Conservation (phyloP, 2,113 vertebrate genomes). For the Actenoides lindsayi region DNA sequence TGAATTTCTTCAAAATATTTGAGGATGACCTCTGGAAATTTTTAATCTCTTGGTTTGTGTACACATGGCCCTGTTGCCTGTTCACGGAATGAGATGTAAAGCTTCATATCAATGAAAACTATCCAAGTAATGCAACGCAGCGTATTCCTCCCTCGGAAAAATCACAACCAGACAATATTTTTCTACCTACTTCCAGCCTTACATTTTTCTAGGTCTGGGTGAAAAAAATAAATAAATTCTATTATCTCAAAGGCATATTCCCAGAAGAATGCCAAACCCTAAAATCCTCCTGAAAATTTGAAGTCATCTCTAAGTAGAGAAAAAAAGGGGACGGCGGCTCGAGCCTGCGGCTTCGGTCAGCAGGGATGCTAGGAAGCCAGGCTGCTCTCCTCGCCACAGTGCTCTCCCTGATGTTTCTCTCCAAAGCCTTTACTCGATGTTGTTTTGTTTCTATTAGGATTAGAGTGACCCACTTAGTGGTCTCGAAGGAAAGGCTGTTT, state of each 20-base stretch:
- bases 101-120: not conserved
- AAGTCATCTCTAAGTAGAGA: not conserved
- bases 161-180: not conserved
- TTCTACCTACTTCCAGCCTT: not conserved
- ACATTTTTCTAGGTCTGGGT: not conserved
- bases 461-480: not conserved
- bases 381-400: not conserved
- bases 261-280: not conserved
- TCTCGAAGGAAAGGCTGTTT: not conserved
- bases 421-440: not conserved
- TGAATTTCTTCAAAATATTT: not conserved
- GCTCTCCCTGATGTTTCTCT: not conserved
- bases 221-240: too few relatives aligned
- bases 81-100: not conserved
- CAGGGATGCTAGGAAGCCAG: accelerated
- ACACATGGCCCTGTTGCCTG: not conserved
- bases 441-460: not conserved
- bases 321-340: accelerated
- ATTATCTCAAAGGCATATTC: not conserved
- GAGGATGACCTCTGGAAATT: not conserved
- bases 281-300: not conserved
- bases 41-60: not conserved
- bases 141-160: not conserved
- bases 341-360: not conserved
- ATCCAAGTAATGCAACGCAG: not conserved